Evolutionary conservation across 1,140 invertebrate species (phyloP), one percentile per base, ranked within the genome.

Genomic region (Macrobrachium rosenbergii): DNA sequence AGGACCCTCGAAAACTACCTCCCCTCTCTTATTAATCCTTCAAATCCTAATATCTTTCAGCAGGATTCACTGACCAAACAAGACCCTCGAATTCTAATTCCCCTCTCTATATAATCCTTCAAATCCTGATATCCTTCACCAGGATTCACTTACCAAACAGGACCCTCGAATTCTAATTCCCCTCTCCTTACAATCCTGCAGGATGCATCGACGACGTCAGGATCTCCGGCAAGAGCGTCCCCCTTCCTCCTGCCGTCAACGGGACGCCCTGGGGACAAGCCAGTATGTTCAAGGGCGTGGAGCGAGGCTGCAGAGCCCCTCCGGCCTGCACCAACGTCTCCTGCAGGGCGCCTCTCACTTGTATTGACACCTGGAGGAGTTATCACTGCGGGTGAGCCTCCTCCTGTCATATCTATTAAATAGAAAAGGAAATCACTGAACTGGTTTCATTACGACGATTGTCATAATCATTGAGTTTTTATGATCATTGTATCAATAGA

Each of bases 121-220:
- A n/a, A n/a, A n/a, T n/a, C n/a, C n/a, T n/a, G n/a, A n/a, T n/a
- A n/a, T n/a, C n/a, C n/a, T n/a, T n/a, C n/a, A n/a, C n/a, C n/a
- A n/a, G 7, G 64, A 21, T 10, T 23, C n/a, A 67, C n/a, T 23
- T 7, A 23, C 64, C n/a, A 67, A 2, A 23, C n/a, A 37, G 14
- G 28, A 21, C n/a, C n/a, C n/a, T n/a, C n/a, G n/a, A n/a, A n/a
- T n/a, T n/a, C n/a, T n/a, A n/a, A n/a, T n/a, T n/a, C n/a, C 43
- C 8, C 10, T 5, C 16, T n/a, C 19, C 19, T 52, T 14, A n/a
- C 16, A 8, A 43, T 14, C 16, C 52, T 5, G 45, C 63, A 85
- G 83, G 83, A 0, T 85, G 83, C 62, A 14, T 85, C 8, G 83
- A 85, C 37, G 83, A 85, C 62, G 11, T 85, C 6, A 21, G 83